Percentiles rank a stretch among this genome's conserved stretches.
phyloP scores from a whole-genome alignment of 2,113 vertebrate genomes.

The Kobus ellipsiprymnus region DNA sequence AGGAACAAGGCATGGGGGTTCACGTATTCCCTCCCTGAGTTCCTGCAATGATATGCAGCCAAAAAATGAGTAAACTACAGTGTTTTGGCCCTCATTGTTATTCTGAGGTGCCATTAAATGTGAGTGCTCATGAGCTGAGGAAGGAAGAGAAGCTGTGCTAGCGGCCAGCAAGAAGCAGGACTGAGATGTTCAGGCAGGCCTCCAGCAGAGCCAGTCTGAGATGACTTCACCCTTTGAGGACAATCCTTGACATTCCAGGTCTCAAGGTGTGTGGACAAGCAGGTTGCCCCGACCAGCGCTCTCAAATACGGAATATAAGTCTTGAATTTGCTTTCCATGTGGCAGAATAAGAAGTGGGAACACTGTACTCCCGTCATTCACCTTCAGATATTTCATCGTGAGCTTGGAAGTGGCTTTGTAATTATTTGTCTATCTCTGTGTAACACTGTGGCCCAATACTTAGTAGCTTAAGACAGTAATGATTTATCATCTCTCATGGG shows the following conservation, averaged over 20 bases:
- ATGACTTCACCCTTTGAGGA: neutral
- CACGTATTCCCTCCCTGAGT: neutral
- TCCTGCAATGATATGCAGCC: neutral
- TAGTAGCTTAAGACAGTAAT: neutral
- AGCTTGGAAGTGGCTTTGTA: neutral
- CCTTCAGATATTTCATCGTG: neutral
- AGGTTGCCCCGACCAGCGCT: neutral
- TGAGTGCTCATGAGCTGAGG: neutral
- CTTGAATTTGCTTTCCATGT: neutral
- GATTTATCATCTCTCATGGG: neutral
- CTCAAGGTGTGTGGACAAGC: neutral
- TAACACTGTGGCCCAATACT: neutral
- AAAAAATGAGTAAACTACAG: neutral
- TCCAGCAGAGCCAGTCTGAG: neutral
- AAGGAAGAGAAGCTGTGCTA: neutral
- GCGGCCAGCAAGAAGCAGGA: neutral
- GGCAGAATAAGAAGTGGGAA: neutral
- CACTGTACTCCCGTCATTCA: rapidly evolving
- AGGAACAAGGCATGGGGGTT: neutral
- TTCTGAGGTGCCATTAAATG: neutral
- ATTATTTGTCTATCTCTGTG: neutral
- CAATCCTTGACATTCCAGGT: neutral
- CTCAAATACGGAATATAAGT: neutral
- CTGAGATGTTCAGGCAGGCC: neutral
- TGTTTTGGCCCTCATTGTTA: neutral